phyloP scores from a whole-genome alignment of 2,888 invertebrate genomes.

The Protodeltote pygarga region DNA sequence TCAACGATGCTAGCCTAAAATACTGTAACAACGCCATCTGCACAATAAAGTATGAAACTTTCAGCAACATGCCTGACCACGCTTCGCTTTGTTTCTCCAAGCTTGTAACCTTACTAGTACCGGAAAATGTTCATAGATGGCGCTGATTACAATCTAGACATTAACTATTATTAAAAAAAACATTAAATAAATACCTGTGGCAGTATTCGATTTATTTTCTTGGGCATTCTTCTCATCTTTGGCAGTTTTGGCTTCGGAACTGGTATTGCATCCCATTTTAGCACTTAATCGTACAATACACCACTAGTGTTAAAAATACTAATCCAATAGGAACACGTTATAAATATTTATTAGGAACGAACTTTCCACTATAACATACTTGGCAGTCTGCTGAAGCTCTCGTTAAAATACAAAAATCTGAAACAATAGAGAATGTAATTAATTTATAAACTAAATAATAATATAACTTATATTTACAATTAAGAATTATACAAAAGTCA shows the following conservation, averaged over 20 bases:
- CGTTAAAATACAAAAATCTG: constrained; percentile 49
- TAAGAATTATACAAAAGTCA: too few species aligned
- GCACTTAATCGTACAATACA: constrained; percentile 34
- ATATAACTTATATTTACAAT: too few species aligned
- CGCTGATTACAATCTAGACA: constrained; percentile 10
- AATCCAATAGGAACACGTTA: constrained; percentile 31
- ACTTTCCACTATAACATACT: constrained; percentile 54
- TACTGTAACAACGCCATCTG: too few species aligned
- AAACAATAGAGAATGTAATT: constrained; percentile 45
- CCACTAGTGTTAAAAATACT: constrained; percentile 30
- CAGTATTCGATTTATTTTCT: constrained; percentile 55
- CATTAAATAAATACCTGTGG: constrained; percentile 52
- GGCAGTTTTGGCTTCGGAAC: constrained; percentile 66
- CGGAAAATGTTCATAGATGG: constrained; percentile 36
- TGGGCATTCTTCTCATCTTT: constrained; percentile 61
- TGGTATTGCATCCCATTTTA: constrained; percentile 74
- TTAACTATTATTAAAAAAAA: not conserved
- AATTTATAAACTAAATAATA: not conserved
- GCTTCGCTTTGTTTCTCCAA: not conserved
- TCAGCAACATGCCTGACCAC: not conserved
- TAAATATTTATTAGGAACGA: constrained; percentile 21
- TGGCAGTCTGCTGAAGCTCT: constrained; percentile 40
- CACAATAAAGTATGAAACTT: too few species aligned
- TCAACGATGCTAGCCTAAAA: too few species aligned
- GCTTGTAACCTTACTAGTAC: not conserved